Conservation (phyloP, 2,113 vertebrate genomes). For the Etia nguti region DNA sequence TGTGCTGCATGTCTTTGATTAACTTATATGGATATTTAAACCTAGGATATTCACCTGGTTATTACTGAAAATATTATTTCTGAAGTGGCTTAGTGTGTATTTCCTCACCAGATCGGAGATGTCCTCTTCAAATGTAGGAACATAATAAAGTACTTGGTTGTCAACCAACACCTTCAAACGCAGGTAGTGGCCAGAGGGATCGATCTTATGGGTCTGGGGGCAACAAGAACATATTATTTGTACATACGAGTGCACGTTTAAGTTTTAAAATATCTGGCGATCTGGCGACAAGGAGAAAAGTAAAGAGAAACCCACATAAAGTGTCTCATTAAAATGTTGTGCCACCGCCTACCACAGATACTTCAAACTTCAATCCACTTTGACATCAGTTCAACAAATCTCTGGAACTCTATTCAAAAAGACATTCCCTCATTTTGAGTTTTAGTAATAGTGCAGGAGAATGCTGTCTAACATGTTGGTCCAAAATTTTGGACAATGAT, state of each 20-base stretch:
- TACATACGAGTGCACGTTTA: neutral
- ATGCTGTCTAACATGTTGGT: neutral
- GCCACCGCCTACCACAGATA: neutral
- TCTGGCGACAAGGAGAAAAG: neutral
- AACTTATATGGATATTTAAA: neutral
- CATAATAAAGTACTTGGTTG: constrained; percentile 77
- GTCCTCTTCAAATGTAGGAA: constrained; percentile 88
- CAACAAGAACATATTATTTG: neutral
- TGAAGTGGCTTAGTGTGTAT: neutral
- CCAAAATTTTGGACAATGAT: neutral
- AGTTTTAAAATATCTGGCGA: neutral
- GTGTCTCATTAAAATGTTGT: neutral
- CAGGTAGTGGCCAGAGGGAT: constrained; percentile 81
- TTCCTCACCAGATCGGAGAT: constrained; percentile 90
- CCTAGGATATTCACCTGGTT: neutral
- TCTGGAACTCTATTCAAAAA: neutral
- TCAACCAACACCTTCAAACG: constrained; percentile 83
- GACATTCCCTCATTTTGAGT: neutral
- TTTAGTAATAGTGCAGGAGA: neutral
- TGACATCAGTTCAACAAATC: neutral
- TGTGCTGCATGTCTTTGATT: neutral
- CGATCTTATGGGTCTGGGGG: constrained; percentile 80
- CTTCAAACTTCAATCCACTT: neutral
- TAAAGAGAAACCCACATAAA: neutral
- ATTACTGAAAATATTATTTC: neutral